Base-by-base conservation (phyloP, 2,888 invertebrate species). In the Brenthis ino region DNA sequence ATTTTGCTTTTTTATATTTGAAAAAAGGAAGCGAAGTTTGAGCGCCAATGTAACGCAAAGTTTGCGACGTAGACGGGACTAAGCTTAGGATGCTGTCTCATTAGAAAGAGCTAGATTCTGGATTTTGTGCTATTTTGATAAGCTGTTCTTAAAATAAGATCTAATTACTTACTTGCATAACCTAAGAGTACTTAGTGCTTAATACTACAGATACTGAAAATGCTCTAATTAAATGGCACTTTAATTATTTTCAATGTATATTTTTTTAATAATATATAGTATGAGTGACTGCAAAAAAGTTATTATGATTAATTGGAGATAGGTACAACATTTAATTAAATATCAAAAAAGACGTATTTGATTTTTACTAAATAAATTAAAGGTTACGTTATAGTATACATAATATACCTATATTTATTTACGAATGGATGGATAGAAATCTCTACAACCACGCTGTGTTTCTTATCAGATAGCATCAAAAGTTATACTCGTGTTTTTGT, bases 61-160 rank as follows among this genome's bases (percentile, higher is more conserved):
- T 75, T 78, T 79, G 75, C 75, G 77, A 74, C 73, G 74, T 74
- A 78, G 80, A 77, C 79, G 78, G 75, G 76, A 76, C 76, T 81
- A 77, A 84, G 82, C 79, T 77, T 75, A 77, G 80, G 78, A 77
- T 77, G 80, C 77, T 75, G 75, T 80, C 79, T 77, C 76, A 78
- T 79, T 79, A 76, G 73, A 75, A 76, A 73, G 75, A 76, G 73
- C 77, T 78, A 78, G 77, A 75, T 77, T 74, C 69, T 74, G 76
- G 71, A 76, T 79, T 78, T 78, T 73, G 76, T 72, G 58, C 69
- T 68, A 60, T 72, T 61, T 61, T 65, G 57, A 54, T 72, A 69
- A 71, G 61, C 71, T 71, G 50, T 54, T 58, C 64, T 53, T 64
- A 60, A 66, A 68, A 63, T 61, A 57, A 67, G 37, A 37, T 63